Conservation (phyloP, 2,797 vertebrate genomes). For the Bradypus variegatus region DNA sequence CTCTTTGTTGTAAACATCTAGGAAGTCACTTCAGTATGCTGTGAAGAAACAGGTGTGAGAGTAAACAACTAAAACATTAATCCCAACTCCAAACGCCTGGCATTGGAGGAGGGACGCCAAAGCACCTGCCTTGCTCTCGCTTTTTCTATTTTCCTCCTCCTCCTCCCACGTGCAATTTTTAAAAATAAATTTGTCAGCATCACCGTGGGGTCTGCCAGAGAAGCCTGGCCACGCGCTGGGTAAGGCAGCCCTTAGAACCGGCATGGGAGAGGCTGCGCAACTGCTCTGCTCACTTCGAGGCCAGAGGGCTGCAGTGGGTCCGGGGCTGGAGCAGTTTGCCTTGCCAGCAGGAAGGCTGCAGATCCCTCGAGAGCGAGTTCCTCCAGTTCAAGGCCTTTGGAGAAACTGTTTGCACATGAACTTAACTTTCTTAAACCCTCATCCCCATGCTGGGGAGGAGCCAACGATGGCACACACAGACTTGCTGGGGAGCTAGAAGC, state of each 20-base stretch:
- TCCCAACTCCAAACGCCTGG: neutral
- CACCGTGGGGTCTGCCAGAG: neutral
- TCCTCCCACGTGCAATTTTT: neutral
- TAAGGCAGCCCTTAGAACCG: neutral
- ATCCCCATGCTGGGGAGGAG: neutral
- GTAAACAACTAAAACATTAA: neutral
- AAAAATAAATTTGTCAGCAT: neutral
- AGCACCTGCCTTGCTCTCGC: neutral
- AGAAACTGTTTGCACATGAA: neutral
- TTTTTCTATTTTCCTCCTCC: neutral
- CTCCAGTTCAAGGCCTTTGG: neutral
- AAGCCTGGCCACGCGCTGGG: neutral
- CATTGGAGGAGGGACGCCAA: neutral
- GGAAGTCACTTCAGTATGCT: constrained; percentile 30
- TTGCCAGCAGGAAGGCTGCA: neutral
- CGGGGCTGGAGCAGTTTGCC: neutral
- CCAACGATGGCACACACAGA: neutral
- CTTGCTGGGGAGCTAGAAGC: neutral
- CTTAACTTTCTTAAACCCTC: neutral
- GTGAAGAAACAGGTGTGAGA: constrained; percentile 24
- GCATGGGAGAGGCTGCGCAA: neutral
- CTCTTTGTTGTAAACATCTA: constrained; percentile 23
- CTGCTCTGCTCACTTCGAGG: neutral
- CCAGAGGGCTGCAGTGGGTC: neutral
- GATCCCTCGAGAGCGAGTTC: neutral